A percentile compares a stretch with the other conserved stretches of the same genome.
Conservation (phyloP, 2,888 invertebrate genomes). For the Leuctra nigra region DNA sequence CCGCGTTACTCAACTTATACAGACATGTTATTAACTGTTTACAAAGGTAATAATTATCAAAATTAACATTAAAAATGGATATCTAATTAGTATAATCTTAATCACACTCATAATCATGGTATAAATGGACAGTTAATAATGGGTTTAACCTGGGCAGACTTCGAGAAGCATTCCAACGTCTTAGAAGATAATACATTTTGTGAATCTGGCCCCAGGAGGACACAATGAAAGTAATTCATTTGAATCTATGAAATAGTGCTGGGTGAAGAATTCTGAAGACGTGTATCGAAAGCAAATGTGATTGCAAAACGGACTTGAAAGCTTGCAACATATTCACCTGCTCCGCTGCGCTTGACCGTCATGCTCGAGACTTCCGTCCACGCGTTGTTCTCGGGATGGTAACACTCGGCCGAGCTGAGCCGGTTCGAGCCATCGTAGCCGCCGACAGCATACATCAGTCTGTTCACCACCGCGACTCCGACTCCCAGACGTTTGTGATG, state of each 20-base stretch:
- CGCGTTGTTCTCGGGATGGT: conserved; percentile 86
- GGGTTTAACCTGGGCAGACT: too few species aligned
- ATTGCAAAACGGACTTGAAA: conserved; percentile 29
- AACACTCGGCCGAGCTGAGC: conserved; percentile 77
- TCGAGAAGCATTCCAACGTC: too few species aligned
- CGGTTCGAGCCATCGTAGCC: conserved; percentile 81
- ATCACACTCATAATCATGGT: too few species aligned
- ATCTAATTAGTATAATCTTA: too few species aligned
- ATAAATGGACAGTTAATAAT: too few species aligned
- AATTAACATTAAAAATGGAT: too few species aligned
- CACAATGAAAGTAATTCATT: too few species aligned
- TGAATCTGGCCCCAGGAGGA: too few species aligned
- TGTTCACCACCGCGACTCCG: conserved; percentile 51
- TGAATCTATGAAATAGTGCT: background rate
- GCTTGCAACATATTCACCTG: conserved; percentile 21
- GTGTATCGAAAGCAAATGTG: conserved; percentile 37
- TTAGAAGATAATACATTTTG: too few species aligned
- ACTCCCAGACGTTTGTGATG: conserved; percentile 67
- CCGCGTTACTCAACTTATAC: too few species aligned
- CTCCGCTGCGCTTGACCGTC: conserved; percentile 60
- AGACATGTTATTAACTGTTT: too few species aligned
- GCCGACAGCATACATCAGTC: conserved; percentile 77
- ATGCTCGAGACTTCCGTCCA: conserved; percentile 79
- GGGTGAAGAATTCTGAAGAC: conserved; percentile 43
- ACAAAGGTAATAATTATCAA: too few species aligned